These are phyloP conservation scores for Diachasma alloeum DNA, from an alignment of 1,140 invertebrate genomes.

Conservation along the genomic window DNA sequence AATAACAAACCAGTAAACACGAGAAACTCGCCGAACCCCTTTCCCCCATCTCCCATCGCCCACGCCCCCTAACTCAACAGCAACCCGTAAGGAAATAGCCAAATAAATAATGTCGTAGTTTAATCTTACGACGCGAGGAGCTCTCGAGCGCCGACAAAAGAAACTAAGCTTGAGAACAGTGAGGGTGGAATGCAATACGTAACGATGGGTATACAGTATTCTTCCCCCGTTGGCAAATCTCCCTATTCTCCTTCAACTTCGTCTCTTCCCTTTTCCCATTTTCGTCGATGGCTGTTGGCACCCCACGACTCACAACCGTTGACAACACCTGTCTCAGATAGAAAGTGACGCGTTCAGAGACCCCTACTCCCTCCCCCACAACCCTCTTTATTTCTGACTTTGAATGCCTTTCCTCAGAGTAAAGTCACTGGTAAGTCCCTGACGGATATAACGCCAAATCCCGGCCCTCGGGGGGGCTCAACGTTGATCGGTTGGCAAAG, in stretches of 20 bases:
- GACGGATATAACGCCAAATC: not conserved
- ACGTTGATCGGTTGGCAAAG: not conserved
- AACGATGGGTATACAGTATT: not conserved
- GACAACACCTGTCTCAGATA: not conserved
- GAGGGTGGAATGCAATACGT: constrained; percentile 3
- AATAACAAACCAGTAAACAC: too few relatives aligned
- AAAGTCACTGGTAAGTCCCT: not conserved
- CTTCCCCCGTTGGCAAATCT: constrained; percentile 25
- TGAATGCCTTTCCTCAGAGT: not conserved
- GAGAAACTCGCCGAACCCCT: too few relatives aligned
- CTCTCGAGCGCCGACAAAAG: not conserved
- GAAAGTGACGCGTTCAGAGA: not conserved
- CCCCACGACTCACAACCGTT: not conserved
- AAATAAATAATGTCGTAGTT: constrained; percentile 17
- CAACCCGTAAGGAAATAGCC: not conserved
- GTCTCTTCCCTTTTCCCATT: not conserved
- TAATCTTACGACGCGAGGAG: constrained; percentile 17
- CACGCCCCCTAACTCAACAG: too few relatives aligned
- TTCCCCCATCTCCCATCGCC: too few relatives aligned
- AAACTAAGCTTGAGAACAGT: not conserved
- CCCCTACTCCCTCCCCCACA: not conserved
- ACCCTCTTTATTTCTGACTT: not conserved
- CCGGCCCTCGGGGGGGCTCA: not conserved
- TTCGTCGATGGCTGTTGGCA: constrained; percentile 4
- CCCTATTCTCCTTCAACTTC: not conserved